Conservation (phyloP, 2,113 vertebrate species). For the Coreoperca whiteheadi region DNA sequence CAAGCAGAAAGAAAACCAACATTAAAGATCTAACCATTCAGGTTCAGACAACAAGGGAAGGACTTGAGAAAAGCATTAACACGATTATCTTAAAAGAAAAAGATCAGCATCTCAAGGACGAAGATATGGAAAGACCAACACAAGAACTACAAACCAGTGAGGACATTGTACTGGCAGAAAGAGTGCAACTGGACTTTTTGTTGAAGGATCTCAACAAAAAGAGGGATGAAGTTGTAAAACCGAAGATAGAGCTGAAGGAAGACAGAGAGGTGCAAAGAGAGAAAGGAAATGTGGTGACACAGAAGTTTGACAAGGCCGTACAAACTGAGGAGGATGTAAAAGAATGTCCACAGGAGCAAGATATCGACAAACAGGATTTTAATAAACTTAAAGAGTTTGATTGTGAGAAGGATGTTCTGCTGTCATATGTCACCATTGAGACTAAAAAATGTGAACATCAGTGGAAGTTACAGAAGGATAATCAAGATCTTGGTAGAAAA, state of each 20-base stretch:
- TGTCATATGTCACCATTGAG: not conserved
- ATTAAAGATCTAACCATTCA: not conserved
- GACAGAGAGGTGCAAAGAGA: constrained; percentile 10
- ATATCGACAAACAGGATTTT: not conserved
- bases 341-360: not conserved
- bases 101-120: constrained; percentile 9
- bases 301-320: constrained; percentile 17
- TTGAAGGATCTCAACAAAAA: not conserved
- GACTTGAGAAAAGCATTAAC: not conserved
- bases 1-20: not conserved
- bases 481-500: not conserved
- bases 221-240: not conserved
- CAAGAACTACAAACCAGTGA: not conserved
- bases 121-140: not conserved
- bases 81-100: not conserved
- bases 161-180: not conserved
- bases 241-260: constrained; percentile 2
- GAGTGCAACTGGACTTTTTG: not conserved
- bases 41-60: not conserved
- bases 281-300: not conserved
- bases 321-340: constrained; percentile 34
- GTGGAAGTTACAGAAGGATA: not conserved
- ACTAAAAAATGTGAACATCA: constrained; percentile 7
- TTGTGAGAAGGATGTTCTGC: not conserved
- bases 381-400: not conserved